Conservation (phyloP, 2,113 vertebrate genomes). For the Ceratotherium simum region DNA sequence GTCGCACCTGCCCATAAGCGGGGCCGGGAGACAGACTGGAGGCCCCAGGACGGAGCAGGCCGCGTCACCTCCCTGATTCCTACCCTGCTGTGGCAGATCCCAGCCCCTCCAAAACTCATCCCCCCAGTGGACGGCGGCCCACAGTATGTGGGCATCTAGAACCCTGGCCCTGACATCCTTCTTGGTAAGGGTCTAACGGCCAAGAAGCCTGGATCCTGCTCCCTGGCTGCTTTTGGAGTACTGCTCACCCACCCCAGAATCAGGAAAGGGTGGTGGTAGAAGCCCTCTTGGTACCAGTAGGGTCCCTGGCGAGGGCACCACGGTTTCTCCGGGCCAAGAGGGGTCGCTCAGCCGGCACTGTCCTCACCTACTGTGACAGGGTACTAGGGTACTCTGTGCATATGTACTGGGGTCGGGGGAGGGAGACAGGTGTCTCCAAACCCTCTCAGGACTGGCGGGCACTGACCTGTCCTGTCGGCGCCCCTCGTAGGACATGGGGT, state of each 20-base stretch:
- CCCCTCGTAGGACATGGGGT: slow-evolving; percentile 91
- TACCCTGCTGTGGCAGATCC: background rate
- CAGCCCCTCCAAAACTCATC: background rate
- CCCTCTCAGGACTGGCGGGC: background rate
- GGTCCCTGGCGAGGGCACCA: background rate
- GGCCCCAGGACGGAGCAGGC: background rate
- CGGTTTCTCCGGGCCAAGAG: background rate
- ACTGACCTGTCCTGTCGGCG: slow-evolving; percentile 94
- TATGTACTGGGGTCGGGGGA: no score
- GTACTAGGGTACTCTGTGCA: background rate
- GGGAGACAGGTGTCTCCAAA: background rate
- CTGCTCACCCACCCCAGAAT: background rate
- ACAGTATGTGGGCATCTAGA: background rate
- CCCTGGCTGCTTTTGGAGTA: background rate
- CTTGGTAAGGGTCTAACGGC: background rate
- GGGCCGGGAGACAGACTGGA: background rate
- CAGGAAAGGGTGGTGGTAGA: background rate
- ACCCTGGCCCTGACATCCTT: background rate
- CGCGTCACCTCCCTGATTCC: background rate
- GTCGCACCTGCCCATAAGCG: background rate
- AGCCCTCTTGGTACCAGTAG: background rate
- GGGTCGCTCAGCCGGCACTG: background rate
- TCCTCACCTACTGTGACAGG: background rate
- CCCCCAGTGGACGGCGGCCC: background rate
- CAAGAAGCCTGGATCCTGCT: background rate